A percentile compares a stretch with the other conserved stretches of the same genome.
phyloP scores from a whole-genome alignment of 2,797 vertebrate genomes.

The Rousettus madagascariensis region DNA sequence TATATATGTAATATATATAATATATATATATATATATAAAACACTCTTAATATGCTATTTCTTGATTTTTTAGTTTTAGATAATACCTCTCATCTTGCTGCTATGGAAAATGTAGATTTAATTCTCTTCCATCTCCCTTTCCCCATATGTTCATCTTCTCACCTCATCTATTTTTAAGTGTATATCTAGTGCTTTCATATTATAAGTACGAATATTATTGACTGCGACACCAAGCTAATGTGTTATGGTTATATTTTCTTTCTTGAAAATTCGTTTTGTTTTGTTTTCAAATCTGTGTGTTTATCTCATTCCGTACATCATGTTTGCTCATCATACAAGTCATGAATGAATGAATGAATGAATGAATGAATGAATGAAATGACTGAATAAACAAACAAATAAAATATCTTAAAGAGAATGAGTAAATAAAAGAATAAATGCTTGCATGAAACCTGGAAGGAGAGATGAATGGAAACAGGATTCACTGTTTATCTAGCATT shows the following conservation, averaged over 20 bases:
- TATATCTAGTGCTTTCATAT: neutral
- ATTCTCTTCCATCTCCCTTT: neutral
- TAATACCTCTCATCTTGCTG: neutral
- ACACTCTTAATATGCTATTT: neutral
- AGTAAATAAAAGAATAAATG: neutral
- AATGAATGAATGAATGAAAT: neutral
- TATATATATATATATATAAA: too few species aligned
- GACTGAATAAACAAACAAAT: neutral
- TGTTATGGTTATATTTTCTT: neutral
- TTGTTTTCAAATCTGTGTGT: neutral
- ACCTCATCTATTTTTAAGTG: neutral
- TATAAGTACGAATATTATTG: neutral
- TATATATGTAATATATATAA: neutral
- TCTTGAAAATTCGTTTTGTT: neutral
- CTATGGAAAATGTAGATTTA: neutral
- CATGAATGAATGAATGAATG: neutral
- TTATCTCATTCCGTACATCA: neutral
- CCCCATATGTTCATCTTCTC: neutral
- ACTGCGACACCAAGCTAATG: neutral
- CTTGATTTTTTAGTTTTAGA: neutral
- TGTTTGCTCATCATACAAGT: neutral
- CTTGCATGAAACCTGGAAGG: neutral
- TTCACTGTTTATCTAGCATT: neutral
- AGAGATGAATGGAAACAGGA: neutral
- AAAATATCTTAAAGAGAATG: neutral